Conservation (phyloP, 2,113 vertebrate genomes). For the Zapus hudsonius region DNA sequence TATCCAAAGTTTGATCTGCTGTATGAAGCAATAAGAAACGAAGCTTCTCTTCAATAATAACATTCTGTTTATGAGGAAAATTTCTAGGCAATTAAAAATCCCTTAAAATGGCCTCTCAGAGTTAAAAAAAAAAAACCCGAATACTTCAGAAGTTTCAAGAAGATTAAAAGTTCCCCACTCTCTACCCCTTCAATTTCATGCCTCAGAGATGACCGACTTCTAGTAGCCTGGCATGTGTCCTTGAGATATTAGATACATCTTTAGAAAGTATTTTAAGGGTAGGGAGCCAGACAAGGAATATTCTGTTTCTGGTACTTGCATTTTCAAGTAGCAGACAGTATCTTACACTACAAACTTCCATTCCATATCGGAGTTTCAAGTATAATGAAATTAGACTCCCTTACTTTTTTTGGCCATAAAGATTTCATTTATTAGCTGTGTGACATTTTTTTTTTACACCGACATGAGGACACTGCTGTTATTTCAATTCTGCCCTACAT, state of each 20-base stretch:
- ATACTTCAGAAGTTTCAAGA: constrained; percentile 44
- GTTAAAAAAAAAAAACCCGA: background rate
- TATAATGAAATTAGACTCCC: constrained; percentile 71
- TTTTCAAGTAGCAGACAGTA: constrained; percentile 13
- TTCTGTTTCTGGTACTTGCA: constrained; percentile 3
- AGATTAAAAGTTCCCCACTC: constrained; percentile 1
- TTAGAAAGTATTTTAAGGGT: constrained; percentile 36
- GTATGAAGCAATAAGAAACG: background rate
- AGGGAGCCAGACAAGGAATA: background rate
- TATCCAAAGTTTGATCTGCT: background rate
- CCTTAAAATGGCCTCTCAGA: background rate
- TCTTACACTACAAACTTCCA: background rate
- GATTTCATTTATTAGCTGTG: too few species aligned
- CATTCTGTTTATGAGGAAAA: background rate
- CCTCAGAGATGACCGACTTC: constrained; percentile 35
- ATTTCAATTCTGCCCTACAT: too few species aligned
- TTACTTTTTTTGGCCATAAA: constrained; percentile 54
- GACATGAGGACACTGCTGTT: too few species aligned
- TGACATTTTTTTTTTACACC: too few species aligned
- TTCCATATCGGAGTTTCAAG: constrained; percentile 47
- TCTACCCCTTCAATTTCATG: constrained; percentile 31
- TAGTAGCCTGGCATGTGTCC: background rate
- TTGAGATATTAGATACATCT: constrained; percentile 26
- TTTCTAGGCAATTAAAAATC: background rate
- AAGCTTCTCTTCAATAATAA: background rate